These are phyloP conservation scores for Drosophila prosaltans DNA, from an alignment of 1,140 invertebrate genomes.

Conservation along the genomic window DNA sequence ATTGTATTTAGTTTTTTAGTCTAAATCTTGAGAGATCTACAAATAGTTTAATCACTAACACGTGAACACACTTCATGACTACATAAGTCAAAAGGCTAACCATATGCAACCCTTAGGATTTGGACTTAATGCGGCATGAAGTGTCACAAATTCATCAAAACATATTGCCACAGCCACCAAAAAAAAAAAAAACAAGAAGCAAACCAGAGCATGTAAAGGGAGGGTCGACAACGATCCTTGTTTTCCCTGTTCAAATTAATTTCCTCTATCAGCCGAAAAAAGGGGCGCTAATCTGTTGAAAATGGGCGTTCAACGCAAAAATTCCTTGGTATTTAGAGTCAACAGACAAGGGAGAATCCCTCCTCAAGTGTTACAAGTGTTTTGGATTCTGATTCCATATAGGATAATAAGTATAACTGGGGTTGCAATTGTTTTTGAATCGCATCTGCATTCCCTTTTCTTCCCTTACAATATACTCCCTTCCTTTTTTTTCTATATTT, in stretches of 20 bases:
- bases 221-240: not conserved
- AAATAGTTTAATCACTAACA: conserved; percentile 64
- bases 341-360: conserved; percentile 13
- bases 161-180: conserved; percentile 70
- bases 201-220: conserved; percentile 34
- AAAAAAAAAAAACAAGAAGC: conserved; percentile 41
- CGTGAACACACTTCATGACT: conserved; percentile 66
- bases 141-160: conserved; percentile 82
- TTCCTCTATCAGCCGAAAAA: conserved; percentile 31
- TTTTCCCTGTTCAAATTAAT: conserved; percentile 62
- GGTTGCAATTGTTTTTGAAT: conserved; percentile 65
- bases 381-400: conserved; percentile 10
- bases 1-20: conserved; percentile 15
- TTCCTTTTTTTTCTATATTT: conserved; percentile 13
- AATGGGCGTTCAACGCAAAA: conserved; percentile 76
- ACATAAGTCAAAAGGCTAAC: conserved; percentile 20
- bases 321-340: conserved; percentile 73
- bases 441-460: not conserved
- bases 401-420: conserved; percentile 20
- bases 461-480: not conserved
- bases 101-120: conserved; percentile 30
- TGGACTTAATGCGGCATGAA: conserved; percentile 73
- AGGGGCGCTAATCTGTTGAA: conserved; percentile 63
- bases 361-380: conserved; percentile 65
- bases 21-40: conserved; percentile 27